Percentiles rank a stretch among this genome's conserved stretches.
Conservation (phyloP, 2,888 invertebrate species). For the Unio delphinus region DNA sequence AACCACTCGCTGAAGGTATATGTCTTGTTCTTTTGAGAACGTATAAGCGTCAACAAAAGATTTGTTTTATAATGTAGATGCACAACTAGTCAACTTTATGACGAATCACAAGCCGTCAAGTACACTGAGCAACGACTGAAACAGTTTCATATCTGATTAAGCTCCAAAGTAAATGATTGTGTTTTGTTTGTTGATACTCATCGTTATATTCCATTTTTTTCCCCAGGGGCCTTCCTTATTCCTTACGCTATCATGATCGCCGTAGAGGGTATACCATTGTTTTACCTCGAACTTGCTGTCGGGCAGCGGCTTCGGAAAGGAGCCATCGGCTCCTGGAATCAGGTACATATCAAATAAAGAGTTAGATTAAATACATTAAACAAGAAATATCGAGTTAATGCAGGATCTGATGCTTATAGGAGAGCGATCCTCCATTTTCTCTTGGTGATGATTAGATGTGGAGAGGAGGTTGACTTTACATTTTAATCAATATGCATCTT, state of each 20-base stretch:
- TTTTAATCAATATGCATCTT: too few species aligned
- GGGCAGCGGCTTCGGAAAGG: slow-evolving; percentile 94
- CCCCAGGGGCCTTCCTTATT: slow-evolving; percentile 92
- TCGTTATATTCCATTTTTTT: slow-evolving; percentile 2
- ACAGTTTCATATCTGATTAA: background rate
- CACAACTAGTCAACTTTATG: too few species aligned
- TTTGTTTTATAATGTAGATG: too few species aligned
- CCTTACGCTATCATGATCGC: slow-evolving; percentile 91
- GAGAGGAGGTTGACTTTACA: too few species aligned
- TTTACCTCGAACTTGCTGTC: slow-evolving; percentile 93
- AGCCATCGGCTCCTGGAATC: slow-evolving; percentile 94
- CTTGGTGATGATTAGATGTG: too few species aligned
- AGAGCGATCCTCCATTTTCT: too few species aligned
- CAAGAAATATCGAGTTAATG: too few species aligned
- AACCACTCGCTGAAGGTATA: too few species aligned
- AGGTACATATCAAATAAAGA: slow-evolving; percentile 63
- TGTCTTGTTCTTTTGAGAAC: too few species aligned
- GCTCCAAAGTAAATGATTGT: background rate
- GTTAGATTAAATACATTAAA: background rate
- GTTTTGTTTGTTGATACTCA: background rate
- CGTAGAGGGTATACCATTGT: slow-evolving; percentile 91
- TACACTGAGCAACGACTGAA: background rate
- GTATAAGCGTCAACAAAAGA: too few species aligned
- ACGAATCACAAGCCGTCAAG: too few species aligned
- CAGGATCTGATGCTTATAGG: too few species aligned